Evolutionary conservation across 2,888 invertebrate genomes (phyloP).

Genomic region (Linyphia triangularis): DNA sequence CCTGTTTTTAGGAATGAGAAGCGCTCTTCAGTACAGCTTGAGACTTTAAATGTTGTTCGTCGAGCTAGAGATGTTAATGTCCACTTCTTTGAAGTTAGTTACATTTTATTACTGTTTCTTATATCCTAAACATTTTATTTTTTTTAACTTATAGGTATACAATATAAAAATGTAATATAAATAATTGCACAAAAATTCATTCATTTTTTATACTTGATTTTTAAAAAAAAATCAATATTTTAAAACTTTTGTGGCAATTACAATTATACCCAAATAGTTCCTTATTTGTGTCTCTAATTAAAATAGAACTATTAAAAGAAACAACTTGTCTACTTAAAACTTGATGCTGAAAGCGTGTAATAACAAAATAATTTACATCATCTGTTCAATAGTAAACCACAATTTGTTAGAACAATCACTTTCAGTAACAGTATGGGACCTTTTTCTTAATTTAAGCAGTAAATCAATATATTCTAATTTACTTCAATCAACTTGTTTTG

Average conservation of each 20-base stretch:
- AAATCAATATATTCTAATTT: too few species aligned
- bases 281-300: too few species aligned
- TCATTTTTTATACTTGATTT: neutral
- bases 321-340: too few species aligned
- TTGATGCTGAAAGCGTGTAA: too few species aligned
- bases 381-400: too few species aligned
- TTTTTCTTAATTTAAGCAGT: too few species aligned
- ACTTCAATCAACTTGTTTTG: too few species aligned
- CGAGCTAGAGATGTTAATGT: slow-evolving; percentile 36
- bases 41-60: slow-evolving; percentile 60
- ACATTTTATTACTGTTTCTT: neutral
- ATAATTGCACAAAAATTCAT: neutral
- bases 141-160: neutral
- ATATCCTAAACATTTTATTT: neutral
- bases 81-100: slow-evolving; percentile 73
- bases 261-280: too few species aligned
- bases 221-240: neutral
- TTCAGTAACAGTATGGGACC: too few species aligned
- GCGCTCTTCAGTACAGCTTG: slow-evolving; percentile 60
- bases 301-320: too few species aligned
- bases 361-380: too few species aligned
- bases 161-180: neutral
- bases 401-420: too few species aligned
- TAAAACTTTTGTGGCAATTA: neutral
- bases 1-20: slow-evolving; percentile 61